Percentiles rank a stretch among this genome's conserved stretches.
These are phyloP conservation scores for Atherinosoma microstoma DNA, from an alignment of 2,797 vertebrate genomes.

Conservation along the genomic window DNA sequence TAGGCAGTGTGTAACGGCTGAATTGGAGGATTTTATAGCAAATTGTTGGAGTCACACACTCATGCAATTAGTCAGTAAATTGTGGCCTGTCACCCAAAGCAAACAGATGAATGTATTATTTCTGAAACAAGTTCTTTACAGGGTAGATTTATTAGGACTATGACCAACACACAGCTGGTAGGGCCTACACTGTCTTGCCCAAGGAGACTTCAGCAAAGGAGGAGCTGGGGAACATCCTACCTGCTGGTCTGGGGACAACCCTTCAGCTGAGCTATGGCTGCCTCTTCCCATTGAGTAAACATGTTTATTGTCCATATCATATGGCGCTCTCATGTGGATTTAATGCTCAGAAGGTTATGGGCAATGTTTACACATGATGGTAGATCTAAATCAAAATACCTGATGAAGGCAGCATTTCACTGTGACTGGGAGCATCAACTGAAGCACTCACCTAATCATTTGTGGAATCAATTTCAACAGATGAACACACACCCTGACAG, in stretches of 20 bases:
- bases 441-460: constrained; percentile 28
- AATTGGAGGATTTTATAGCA: constrained; percentile 7
- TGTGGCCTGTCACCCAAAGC: background rate
- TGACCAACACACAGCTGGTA: background rate
- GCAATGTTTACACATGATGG: background rate
- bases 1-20: constrained; percentile 15
- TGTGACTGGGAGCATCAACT: constrained; percentile 18
- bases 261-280: background rate
- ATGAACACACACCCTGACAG: background rate
- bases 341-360: background rate
- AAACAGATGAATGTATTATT: background rate
- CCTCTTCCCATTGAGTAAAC: background rate
- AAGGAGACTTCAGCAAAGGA: background rate
- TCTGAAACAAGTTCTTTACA: too few relatives aligned
- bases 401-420: constrained; percentile 8
- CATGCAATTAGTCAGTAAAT: constrained; percentile 9
- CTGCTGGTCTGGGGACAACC: background rate
- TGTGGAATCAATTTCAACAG: constrained; percentile 11
- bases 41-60: background rate
- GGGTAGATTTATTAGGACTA: too few relatives aligned
- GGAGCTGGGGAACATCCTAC: background rate
- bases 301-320: background rate
- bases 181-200: background rate
- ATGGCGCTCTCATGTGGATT: background rate
- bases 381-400: constrained; percentile 14